These are phyloP conservation scores for Leucopsar rothschildi DNA, from an alignment of 2,113 vertebrate genomes.

Conservation along the genomic window DNA sequence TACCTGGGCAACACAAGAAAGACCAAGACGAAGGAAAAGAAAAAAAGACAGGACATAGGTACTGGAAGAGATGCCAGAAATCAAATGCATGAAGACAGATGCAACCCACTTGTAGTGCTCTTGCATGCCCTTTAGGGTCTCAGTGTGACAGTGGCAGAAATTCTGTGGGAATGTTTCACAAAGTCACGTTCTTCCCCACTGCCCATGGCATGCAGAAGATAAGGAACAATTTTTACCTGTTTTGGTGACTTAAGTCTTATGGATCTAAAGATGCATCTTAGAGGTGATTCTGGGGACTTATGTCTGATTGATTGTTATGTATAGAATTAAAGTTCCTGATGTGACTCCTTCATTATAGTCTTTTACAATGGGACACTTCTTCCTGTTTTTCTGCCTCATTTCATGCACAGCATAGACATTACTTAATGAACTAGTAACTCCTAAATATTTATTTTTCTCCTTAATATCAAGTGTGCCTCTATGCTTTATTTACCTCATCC, in stretches of 20 bases:
- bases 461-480: background rate
- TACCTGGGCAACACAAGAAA: background rate
- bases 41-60: background rate
- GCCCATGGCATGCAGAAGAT: background rate
- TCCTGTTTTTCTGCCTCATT: background rate
- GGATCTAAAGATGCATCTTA: background rate
- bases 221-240: rapidly evolving
- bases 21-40: background rate
- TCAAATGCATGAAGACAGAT: background rate
- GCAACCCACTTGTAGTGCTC: background rate
- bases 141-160: background rate
- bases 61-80: background rate
- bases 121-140: background rate
- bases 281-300: background rate
- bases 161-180: background rate
- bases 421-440: background rate
- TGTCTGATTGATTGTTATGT: background rate
- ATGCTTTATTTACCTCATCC: background rate
- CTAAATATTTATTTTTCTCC: conserved; percentile 35
- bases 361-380: background rate
- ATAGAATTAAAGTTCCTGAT: background rate
- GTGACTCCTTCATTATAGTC: background rate
- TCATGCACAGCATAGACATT: background rate
- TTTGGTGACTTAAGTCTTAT: background rate
- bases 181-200: rapidly evolving